Evolutionary conservation across 2,113 vertebrate species (phyloP).

Genomic region (Corythornis madagascariensis): DNA sequence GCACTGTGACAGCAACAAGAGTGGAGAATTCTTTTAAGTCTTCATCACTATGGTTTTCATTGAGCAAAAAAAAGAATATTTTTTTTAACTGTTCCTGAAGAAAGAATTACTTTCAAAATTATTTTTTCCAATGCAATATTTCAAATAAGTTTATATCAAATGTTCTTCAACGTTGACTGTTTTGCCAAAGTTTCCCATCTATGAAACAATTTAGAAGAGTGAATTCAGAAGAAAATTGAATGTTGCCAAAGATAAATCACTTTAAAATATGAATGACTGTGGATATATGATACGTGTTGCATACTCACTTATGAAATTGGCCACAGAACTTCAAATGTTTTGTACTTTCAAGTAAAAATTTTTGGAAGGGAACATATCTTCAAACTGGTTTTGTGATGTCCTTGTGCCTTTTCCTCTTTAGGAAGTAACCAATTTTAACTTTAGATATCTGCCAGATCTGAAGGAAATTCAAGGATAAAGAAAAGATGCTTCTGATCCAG

Average conservation of each 20-base stretch:
- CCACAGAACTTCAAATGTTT: background rate
- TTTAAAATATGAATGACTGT: background rate
- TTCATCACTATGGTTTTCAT: background rate
- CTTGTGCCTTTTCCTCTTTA: background rate
- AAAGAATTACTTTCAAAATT: background rate
- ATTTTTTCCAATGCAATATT: background rate
- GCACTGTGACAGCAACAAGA: background rate
- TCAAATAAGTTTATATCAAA: background rate
- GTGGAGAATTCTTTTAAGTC: background rate
- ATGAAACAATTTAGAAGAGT: background rate
- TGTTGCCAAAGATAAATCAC: background rate
- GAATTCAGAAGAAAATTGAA: background rate
- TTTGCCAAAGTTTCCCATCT: background rate
- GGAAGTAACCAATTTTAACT: background rate
- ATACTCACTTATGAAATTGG: background rate
- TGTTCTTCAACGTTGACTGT: background rate
- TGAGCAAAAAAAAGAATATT: rapidly evolving
- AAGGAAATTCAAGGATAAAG: background rate
- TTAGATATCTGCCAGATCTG: background rate
- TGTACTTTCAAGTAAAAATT: background rate
- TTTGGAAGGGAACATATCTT: background rate
- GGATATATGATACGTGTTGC: background rate
- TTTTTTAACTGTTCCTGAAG: background rate
- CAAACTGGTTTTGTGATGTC: background rate
- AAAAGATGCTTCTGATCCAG: background rate